These are phyloP conservation scores for Phaethon lepturus DNA, from an alignment of 2,113 vertebrate genomes.

Conservation along the genomic window DNA sequence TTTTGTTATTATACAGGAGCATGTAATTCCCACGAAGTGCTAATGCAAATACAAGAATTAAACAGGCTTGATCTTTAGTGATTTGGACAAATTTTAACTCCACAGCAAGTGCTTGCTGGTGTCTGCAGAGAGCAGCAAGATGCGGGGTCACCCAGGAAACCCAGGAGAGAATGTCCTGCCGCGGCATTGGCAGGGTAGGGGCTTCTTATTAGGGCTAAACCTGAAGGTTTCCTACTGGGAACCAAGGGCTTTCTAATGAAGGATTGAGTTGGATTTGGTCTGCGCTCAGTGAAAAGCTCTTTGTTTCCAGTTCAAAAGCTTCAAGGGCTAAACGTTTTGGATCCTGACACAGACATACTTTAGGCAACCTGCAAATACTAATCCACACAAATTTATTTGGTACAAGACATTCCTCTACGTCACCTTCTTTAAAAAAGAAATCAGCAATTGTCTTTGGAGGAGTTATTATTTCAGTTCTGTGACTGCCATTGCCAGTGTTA, in stretches of 20 bases:
- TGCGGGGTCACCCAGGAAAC: constrained; percentile 66
- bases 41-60: not conserved
- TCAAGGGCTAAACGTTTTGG: constrained; percentile 72
- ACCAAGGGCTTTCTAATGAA: constrained; percentile 80
- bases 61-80: not conserved
- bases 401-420: constrained; percentile 73
- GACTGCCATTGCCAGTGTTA: not conserved
- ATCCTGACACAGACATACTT: constrained; percentile 63
- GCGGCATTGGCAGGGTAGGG: constrained; percentile 27
- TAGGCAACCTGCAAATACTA: constrained; percentile 76
- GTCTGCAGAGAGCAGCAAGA: constrained; percentile 41
- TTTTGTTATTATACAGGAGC: not conserved
- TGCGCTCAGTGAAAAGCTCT: constrained; percentile 74
- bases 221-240: constrained; percentile 73
- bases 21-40: not conserved
- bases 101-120: not conserved
- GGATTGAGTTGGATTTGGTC: constrained; percentile 76
- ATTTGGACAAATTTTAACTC: not conserved
- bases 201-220: constrained; percentile 74
- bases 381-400: constrained; percentile 73
- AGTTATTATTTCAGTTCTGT: constrained; percentile 44
- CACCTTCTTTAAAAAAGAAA: constrained; percentile 53
- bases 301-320: constrained; percentile 78
- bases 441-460: constrained; percentile 53
- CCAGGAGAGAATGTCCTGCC: constrained; percentile 64